Conservation (phyloP, 2,888 invertebrate species). For the Miltochrista miniata region DNA sequence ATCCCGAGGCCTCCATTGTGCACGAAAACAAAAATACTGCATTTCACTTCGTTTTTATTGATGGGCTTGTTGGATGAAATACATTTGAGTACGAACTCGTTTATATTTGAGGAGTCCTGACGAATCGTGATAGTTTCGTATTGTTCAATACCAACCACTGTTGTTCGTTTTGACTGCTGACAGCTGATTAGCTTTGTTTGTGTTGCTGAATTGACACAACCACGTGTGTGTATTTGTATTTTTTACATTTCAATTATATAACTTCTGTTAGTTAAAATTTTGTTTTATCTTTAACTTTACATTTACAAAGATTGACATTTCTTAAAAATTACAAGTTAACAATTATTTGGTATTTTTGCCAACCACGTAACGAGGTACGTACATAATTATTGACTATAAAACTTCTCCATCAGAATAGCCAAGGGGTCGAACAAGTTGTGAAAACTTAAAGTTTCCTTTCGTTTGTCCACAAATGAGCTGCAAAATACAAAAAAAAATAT, state of each 20-base stretch:
- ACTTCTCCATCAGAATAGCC: neutral
- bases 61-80: slow-evolving; percentile 13
- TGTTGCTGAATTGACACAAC: too few species aligned
- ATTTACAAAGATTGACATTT: too few species aligned
- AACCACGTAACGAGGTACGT: too few species aligned
- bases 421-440: slow-evolving; percentile 1
- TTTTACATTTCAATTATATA: too few species aligned
- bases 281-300: too few species aligned
- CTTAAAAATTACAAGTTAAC: too few species aligned
- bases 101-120: neutral
- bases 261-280: too few species aligned
- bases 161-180: neutral
- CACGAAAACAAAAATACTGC: slow-evolving; percentile 19
- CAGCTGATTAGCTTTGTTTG: too few species aligned
- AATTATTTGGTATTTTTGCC: too few species aligned
- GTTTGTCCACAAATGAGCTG: slow-evolving; percentile 11
- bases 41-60: slow-evolving; percentile 11
- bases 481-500: slow-evolving; percentile 19
- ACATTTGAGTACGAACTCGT: neutral
- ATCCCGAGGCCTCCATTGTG: slow-evolving; percentile 10
- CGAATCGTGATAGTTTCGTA: neutral
- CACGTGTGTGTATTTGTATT: too few species aligned
- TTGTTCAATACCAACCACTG: neutral
- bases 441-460: slow-evolving; percentile 2
- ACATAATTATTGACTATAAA: neutral